Evolutionary conservation across 2,888 invertebrate genomes (phyloP), one percentile per base, ranked within the genome.

Genomic region (Lapara coniferarum): DNA sequence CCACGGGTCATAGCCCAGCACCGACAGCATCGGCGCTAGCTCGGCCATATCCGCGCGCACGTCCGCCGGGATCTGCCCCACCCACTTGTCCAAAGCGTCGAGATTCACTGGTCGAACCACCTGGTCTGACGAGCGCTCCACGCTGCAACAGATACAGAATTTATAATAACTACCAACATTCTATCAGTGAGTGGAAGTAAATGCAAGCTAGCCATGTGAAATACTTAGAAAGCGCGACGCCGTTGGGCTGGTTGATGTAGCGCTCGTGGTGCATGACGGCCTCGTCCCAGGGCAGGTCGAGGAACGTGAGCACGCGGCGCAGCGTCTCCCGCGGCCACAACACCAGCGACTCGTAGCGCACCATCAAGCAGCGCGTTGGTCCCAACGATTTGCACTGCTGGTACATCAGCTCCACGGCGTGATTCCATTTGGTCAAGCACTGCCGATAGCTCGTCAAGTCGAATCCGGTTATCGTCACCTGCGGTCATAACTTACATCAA

Each of bases 71-170:
- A 98, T 95, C 86, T 97, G 95, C 71, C 97, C 98, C 77, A 97
- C 98, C 98, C 98, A 98, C 93, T 98, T 98, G 81, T 96, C 96
- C 75, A 99, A 95, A 66, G 99, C 99, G 91, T 99, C 99, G 84
- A 98, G 94, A 94, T 99, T 99, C 72, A 99, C 97, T 14, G 99
- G 98, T 85, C 99, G 99, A 89, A 99, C 98, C 81, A 99, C 99
- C 95, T 99, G 99, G 95, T 99, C 99, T 74, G 98, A 98, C 66
- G 99, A 99, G 73, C 99, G 96, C 94, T 99, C 99, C 87, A 98
- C 98, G 92, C 98, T 99, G 94, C 69, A 90, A 91, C 73, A 76
- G 66, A 49, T 16, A 12, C 13, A 19, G 37, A 53, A 67, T 53
- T 10, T 12, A 30, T 46, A 58, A 66, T n/a, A 6, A 1, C 59